Conservation (phyloP, 2,113 vertebrate species). For the Semnornis frantzii region DNA sequence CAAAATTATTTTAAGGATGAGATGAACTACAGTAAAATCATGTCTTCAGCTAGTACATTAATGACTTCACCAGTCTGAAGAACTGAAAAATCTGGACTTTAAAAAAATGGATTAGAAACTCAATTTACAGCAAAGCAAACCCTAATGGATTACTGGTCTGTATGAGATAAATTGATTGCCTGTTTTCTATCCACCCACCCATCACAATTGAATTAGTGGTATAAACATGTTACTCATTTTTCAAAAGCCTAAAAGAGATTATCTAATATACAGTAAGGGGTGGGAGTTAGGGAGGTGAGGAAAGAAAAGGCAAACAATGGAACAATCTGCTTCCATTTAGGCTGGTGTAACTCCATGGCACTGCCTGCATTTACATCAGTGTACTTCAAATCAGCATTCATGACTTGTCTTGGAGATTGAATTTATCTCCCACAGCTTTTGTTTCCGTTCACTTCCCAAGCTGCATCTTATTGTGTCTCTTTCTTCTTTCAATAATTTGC, state of each 20-base stretch:
- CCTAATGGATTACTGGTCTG: not conserved
- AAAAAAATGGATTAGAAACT: not conserved
- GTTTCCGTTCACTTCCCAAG: slow-evolving; percentile 3
- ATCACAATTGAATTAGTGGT: not conserved
- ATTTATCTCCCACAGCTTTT: slow-evolving; percentile 47
- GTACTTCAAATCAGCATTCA: not conserved
- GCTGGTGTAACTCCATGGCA: not conserved
- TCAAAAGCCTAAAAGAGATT: not conserved
- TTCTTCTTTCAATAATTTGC: slow-evolving; percentile 35
- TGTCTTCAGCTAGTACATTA: not conserved
- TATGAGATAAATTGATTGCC: not conserved
- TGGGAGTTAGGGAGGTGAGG: not conserved
- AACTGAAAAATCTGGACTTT: not conserved
- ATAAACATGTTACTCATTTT: slow-evolving; percentile 18
- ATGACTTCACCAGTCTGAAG: not conserved
- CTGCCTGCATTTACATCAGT: not conserved
- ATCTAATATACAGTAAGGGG: not conserved
- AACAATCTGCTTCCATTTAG: not conserved
- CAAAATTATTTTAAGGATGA: not conserved
- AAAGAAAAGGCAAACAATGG: not conserved
- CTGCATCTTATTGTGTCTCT: not conserved
- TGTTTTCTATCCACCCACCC: slow-evolving; percentile 3
- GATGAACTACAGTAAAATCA: not conserved
- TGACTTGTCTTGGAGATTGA: not conserved
- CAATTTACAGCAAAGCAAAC: not conserved